Conservation (phyloP, 2,888 invertebrate species). For the Aradus depressus region DNA sequence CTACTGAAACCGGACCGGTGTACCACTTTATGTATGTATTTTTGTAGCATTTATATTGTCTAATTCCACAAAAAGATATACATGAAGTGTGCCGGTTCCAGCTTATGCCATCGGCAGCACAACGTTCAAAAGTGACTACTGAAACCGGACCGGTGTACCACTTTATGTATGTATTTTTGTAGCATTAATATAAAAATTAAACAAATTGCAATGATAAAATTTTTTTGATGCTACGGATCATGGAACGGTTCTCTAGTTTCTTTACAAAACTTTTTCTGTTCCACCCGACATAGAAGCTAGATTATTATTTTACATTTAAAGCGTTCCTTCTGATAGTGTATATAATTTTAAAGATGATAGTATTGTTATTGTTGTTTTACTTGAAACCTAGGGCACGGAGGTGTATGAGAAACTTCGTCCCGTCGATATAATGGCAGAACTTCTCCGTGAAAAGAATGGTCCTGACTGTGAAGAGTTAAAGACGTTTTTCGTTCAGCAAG, state of each 20-base stretch:
- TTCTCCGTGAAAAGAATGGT: constrained; percentile 71
- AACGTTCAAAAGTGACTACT: no score
- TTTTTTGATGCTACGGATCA: no score
- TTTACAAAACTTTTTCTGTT: background rate
- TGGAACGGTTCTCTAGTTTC: background rate
- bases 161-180: no score
- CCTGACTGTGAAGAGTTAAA: constrained; percentile 76
- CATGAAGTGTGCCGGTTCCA: no score
- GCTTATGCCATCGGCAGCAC: no score
- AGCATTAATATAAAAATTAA: no score
- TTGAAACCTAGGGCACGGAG: constrained; percentile 63
- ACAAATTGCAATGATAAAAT: no score
- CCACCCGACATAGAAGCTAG: background rate
- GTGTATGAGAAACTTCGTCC: constrained; percentile 74
- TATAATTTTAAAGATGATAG: background rate
- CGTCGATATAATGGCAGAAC: constrained; percentile 72
- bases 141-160: no score
- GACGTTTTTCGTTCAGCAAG: constrained; percentile 73
- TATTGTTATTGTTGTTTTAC: constrained; percentile 9
- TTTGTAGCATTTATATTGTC: no score
- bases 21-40: no score
- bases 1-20: no score
- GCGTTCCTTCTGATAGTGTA: background rate
- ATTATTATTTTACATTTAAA: background rate
- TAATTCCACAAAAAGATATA: no score